These are phyloP conservation scores for Baronia brevicornis DNA, from an alignment of 2,888 invertebrate genomes.

Conservation along the genomic window DNA sequence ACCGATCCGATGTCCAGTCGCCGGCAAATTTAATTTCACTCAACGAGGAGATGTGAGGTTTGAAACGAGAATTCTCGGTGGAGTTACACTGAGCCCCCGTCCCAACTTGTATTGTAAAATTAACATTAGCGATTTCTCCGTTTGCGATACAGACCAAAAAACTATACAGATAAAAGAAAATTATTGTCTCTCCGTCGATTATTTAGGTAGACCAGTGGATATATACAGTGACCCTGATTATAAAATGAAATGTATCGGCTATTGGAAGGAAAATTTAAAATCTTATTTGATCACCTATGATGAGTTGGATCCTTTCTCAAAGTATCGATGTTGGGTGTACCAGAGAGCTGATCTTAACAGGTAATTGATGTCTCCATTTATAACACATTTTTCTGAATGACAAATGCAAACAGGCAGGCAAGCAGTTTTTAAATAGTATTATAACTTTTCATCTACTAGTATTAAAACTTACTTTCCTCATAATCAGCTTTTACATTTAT, in stretches of 20 bases:
- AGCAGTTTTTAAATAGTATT: not conserved
- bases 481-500: no score
- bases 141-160: constrained; percentile 96
- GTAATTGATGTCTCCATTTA: no score
- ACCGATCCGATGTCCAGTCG: constrained; percentile 95
- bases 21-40: constrained; percentile 96
- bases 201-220: constrained; percentile 94
- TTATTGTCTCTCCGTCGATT: constrained; percentile 97
- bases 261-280: constrained; percentile 97
- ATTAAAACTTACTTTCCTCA: no score
- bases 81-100: constrained; percentile 94
- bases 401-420: no score
- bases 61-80: constrained; percentile 95
- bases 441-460: not conserved
- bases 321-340: constrained; percentile 98
- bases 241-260: constrained; percentile 97
- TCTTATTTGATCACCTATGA: constrained; percentile 97
- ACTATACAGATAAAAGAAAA: constrained; percentile 96
- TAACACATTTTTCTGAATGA: no score
- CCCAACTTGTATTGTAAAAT: constrained; percentile 94
- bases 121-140: constrained; percentile 96
- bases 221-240: constrained; percentile 98
- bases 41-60: constrained; percentile 94
- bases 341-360: constrained; percentile 94
- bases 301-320: constrained; percentile 95